Conservation (phyloP, 2,797 vertebrate species). For the Crocodylus rhombifer region DNA sequence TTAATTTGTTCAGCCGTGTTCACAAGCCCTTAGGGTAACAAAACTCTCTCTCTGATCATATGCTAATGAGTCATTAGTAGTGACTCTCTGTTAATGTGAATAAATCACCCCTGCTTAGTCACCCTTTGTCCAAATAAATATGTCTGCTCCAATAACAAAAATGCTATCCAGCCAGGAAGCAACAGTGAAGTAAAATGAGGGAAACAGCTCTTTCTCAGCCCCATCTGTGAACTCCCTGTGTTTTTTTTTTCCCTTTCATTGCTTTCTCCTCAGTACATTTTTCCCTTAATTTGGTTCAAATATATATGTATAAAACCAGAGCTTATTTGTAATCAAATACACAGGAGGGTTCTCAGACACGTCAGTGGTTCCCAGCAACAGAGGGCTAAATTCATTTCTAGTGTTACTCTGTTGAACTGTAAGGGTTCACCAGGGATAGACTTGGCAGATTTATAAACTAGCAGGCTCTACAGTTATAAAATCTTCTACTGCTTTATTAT, state of each 20-base stretch:
- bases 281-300: background rate
- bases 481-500: conserved; percentile 12
- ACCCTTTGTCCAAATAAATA: conserved; percentile 51
- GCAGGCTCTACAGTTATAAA: background rate
- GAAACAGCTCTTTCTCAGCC: background rate
- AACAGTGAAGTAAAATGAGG: conserved; percentile 31
- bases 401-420: conserved; percentile 45
- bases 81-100: conserved; percentile 49
- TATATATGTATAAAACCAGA: background rate
- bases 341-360: background rate
- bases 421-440: conserved; percentile 32
- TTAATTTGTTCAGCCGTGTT: background rate
- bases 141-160: conserved; percentile 38
- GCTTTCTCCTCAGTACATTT: background rate
- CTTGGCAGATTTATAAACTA: background rate
- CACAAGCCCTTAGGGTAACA: conserved; percentile 28
- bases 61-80: conserved; percentile 59
- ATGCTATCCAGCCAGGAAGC: conserved; percentile 2
- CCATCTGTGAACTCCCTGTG: background rate
- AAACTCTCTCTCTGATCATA: conserved; percentile 56
- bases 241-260: background rate
- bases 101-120: conserved; percentile 59
- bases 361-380: conserved; percentile 10
- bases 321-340: background rate
- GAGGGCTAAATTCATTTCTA: conserved; percentile 16